Conservation (phyloP, 2,888 invertebrate species). For the Andrena flavipes region DNA sequence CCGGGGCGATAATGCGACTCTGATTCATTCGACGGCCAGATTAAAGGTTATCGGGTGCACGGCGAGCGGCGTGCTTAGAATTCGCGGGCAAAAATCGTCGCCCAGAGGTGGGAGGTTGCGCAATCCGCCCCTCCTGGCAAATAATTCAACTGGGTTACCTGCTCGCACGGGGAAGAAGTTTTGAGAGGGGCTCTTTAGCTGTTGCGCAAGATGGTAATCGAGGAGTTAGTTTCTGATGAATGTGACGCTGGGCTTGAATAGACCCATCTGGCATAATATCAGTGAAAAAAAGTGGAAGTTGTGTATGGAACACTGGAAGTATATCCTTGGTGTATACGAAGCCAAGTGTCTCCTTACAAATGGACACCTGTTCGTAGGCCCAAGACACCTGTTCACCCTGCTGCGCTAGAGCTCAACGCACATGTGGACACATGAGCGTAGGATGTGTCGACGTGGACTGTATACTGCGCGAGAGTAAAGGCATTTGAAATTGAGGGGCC, state of each 20-base stretch:
- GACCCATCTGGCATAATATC: constrained; percentile 28
- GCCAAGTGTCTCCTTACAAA: background rate
- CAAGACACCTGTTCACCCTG: background rate
- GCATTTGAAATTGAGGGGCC: too few species aligned
- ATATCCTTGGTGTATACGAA: background rate
- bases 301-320: background rate
- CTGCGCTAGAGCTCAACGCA: background rate
- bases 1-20: constrained; percentile 37
- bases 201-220: background rate
- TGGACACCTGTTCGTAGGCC: constrained; percentile 15
- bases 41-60: constrained; percentile 54
- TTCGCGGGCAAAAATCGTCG: constrained; percentile 24
- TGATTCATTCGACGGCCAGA: constrained; percentile 47
- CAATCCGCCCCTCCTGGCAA: constrained; percentile 3
- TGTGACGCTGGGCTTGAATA: background rate
- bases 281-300: constrained; percentile 19
- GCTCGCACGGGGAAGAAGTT: background rate
- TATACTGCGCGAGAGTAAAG: too few species aligned
- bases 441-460: too few species aligned
- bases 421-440: too few species aligned
- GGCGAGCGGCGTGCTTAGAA: constrained; percentile 17
- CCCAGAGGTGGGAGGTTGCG: constrained; percentile 21
- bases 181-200: background rate
- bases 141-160: background rate
- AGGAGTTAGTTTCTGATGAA: background rate